Evolutionary conservation across 2,888 invertebrate genomes (phyloP).

Genomic region (Stenichneumon culpator): DNA sequence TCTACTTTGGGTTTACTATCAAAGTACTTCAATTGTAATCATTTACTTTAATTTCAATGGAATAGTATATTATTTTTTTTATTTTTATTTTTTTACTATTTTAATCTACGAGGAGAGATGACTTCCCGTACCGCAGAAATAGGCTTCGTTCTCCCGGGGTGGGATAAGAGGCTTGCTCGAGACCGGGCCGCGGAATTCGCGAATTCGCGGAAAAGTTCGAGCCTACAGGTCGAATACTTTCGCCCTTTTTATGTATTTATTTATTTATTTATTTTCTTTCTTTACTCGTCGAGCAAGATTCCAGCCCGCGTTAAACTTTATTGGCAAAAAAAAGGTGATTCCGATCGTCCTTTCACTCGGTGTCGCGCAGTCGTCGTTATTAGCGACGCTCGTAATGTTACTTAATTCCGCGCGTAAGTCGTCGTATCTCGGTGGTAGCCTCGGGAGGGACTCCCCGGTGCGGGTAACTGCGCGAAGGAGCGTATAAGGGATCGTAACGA

Average conservation of each 20-base stretch:
- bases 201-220: background rate
- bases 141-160: no score
- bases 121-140: no score
- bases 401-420: constrained; percentile 41
- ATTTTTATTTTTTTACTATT: no score
- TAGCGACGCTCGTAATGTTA: constrained; percentile 42
- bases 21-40: no score
- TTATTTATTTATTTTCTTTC: background rate
- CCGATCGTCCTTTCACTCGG: background rate
- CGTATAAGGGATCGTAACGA: constrained; percentile 30
- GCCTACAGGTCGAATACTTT: background rate
- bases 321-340: background rate
- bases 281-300: constrained; percentile 1
- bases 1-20: no score
- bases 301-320: background rate
- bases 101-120: no score
- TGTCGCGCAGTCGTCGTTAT: constrained; percentile 21
- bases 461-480: constrained; percentile 46
- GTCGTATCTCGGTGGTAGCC: background rate
- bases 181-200: no score
- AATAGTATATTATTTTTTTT: no score
- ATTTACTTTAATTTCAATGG: no score
- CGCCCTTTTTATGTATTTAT: background rate
- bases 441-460: constrained; percentile 42
- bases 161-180: no score